Evolutionary conservation across 2,888 invertebrate genomes (phyloP), one percentile per base, ranked within the genome.

Genomic region (Beris morrisii): DNA sequence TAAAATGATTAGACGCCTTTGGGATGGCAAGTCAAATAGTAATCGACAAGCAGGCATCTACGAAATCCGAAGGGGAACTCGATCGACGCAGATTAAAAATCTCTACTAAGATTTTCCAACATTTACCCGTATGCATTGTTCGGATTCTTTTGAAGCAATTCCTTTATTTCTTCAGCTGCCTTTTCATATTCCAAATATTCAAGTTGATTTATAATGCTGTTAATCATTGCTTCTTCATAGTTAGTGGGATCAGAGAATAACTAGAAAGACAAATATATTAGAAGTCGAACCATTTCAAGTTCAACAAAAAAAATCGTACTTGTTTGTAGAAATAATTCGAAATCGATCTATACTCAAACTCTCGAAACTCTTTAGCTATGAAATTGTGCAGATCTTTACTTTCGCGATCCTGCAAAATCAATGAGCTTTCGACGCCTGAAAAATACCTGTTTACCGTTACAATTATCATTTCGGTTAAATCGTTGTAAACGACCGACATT

Each of bases 401-500:
- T 3, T 46, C 43, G 3, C 38, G 15, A 6, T 57, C 30, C 1
- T 57, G 28, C 1, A 59, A 22, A 13, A 55, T 48, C 7, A 59
- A 22, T 32, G 28, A 12, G 28, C 52, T 65, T 4, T 64, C 43
- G 7, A n/a, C 13, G 4, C 59, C 64, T 28, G 50, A 44, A 31
- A 48, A 67, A n/a, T 48, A 55, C n/a, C 64, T 55, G 54, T 67
- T 67, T 5, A 31, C 38, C 11, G 59, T 38, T n/a, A 15, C 4
- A n/a, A 58, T 22, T 3, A 67, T 43, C 50, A 31, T 44, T 9
- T 54, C 59, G 31, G 30, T 54, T n/a, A 65, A 30, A 32, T 64
- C 43, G 59, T 67, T 67, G 30, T 59, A 59, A 45, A 67, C 65
- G 11, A n/a, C 48, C 2, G 57, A 31, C 56, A 67, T 43, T 15